These are phyloP conservation scores for Chrysaora quinquecirrha DNA, from an alignment of 30 jellyfish, hydroid and myxozoan species.

Conservation along the genomic window DNA sequence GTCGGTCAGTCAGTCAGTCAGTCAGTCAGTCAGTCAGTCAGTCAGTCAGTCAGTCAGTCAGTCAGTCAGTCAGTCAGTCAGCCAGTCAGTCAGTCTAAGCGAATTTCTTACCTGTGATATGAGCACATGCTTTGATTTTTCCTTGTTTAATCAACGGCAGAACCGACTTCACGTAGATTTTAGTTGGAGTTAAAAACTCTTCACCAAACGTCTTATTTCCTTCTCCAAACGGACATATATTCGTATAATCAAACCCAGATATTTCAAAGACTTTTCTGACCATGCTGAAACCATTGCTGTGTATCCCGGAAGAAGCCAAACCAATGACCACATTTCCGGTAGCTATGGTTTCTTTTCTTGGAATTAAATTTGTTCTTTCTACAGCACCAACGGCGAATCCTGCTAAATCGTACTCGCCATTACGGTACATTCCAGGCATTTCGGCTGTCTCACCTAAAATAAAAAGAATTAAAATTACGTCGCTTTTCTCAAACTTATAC, in stretches of 20 bases:
- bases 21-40: too few relatives aligned
- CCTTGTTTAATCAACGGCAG: conserved; percentile 78
- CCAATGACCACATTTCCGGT: conserved; percentile 94
- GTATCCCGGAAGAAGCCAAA: conserved; percentile 93
- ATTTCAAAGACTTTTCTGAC: conserved; percentile 79
- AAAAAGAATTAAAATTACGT: too few relatives aligned
- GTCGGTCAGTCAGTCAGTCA: too few relatives aligned
- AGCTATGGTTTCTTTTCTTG: conserved; percentile 40
- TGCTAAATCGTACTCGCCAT: conserved; percentile 88
- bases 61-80: too few relatives aligned
- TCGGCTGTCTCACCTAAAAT: conserved; percentile 94
- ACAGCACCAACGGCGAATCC: conserved; percentile 99
- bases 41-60: too few relatives aligned
- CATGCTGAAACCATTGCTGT: conserved; percentile 96
- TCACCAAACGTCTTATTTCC: conserved; percentile 66
- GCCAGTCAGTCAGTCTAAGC: too few relatives aligned
- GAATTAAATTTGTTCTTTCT: conserved; percentile 62
- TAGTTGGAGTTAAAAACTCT: conserved; percentile 87
- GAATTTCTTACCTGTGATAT: conserved; percentile 88
- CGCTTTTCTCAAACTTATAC: too few relatives aligned
- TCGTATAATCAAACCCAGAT: conserved; percentile 38
- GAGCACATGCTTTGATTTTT: conserved; percentile 88
- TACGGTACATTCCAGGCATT: conserved; percentile 94
- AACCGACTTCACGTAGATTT: conserved; percentile 76
- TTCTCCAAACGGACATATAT: conserved; percentile 79